Conservation (phyloP, 2,113 vertebrate species). For the Rynchops niger region DNA sequence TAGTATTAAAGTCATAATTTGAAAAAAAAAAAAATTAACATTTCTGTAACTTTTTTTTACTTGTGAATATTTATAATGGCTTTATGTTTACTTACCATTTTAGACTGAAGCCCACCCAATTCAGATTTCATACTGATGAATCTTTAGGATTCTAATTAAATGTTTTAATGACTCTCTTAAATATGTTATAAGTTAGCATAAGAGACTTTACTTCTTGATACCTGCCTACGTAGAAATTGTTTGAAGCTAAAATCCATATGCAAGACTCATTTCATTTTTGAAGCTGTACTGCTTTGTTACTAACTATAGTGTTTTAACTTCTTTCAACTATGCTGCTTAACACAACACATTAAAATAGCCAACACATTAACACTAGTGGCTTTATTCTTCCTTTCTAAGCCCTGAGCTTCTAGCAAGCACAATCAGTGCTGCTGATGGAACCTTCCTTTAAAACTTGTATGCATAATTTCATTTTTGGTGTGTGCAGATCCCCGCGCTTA, state of each 20-base stretch:
- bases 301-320: background rate
- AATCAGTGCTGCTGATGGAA: background rate
- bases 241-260: background rate
- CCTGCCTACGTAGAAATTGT: background rate
- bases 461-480: background rate
- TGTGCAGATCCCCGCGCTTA: background rate
- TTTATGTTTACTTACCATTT: constrained; percentile 36
- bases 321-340: background rate
- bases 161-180: background rate
- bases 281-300: background rate
- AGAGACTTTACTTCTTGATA: background rate
- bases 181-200: background rate
- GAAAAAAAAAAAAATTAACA: background rate
- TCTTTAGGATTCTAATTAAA: background rate
- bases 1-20: background rate
- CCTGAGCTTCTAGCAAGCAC: background rate
- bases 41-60: background rate
- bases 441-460: background rate
- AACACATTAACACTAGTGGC: background rate
- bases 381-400: background rate
- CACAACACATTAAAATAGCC: background rate
- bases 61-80: constrained; percentile 66
- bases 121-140: background rate
- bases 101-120: background rate
- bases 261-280: background rate